Conservation (phyloP, 2,113 vertebrate species). For the Bufo gargarizans region DNA sequence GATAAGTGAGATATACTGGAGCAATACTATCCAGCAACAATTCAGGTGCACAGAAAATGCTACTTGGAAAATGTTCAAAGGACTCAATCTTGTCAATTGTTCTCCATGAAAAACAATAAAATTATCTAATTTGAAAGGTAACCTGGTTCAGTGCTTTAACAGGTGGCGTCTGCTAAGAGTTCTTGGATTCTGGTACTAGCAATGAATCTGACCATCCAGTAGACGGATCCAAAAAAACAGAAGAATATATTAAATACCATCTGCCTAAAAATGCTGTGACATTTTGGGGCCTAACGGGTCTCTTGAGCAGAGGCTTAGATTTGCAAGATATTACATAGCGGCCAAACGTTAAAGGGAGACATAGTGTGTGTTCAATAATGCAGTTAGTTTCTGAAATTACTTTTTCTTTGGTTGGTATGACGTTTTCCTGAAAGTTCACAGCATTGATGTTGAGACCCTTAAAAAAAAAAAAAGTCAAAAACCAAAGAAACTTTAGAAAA, state of each 20-base stretch:
- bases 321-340: conserved; percentile 6
- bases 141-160: conserved; percentile 47
- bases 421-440: no score
- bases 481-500: no score
- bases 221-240: conserved; percentile 49
- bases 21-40: conserved; percentile 51
- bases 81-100: conserved; percentile 58
- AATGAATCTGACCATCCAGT: conserved; percentile 55
- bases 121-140: conserved; percentile 48
- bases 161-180: conserved; percentile 51
- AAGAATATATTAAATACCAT: conserved; percentile 56
- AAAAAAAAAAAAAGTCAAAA: no score
- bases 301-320: conserved; percentile 48
- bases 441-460: no score
- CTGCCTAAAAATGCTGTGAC: conserved; percentile 43
- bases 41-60: conserved; percentile 59
- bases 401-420: background rate
- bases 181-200: conserved; percentile 50
- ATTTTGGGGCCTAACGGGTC: background rate
- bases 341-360: conserved; percentile 35
- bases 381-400: conserved; percentile 4
- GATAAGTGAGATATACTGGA: background rate
- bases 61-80: conserved; percentile 53
- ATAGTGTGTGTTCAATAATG: conserved; percentile 22
- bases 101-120: conserved; percentile 53